These are phyloP conservation scores for Brachystomella parvula DNA, from an alignment of 1,140 invertebrate species.

Conservation along the genomic window DNA sequence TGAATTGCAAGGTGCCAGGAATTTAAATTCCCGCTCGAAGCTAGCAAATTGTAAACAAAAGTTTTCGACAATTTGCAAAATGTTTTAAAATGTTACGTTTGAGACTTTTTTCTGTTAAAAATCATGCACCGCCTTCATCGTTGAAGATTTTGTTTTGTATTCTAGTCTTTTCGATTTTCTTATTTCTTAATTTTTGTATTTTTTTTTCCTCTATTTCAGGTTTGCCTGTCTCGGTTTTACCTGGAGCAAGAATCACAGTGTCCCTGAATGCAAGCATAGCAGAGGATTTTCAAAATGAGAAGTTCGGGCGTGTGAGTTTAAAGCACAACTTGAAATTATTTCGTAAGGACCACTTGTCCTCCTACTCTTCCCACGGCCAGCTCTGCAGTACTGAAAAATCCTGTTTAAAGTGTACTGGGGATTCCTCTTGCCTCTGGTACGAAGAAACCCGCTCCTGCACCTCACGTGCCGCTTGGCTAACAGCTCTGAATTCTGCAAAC, in stretches of 20 bases:
- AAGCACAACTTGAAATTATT: slow-evolving; percentile 17
- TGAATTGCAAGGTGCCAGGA: too few relatives aligned
- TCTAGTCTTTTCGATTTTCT: too few relatives aligned
- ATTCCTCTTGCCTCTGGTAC: slow-evolving; percentile 82
- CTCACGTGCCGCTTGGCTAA: slow-evolving; percentile 31
- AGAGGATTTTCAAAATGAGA: not conserved
- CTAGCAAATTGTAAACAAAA: too few relatives aligned
- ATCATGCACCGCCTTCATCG: too few relatives aligned
- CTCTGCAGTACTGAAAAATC: slow-evolving; percentile 69
- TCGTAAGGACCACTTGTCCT: slow-evolving; percentile 27
- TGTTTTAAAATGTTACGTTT: too few relatives aligned
- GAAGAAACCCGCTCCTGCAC: slow-evolving; percentile 3
- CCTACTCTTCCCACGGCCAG: slow-evolving; percentile 43
- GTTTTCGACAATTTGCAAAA: too few relatives aligned
- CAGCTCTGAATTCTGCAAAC: not conserved
- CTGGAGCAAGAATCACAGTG: slow-evolving; percentile 41
- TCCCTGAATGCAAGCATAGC: slow-evolving; percentile 16
- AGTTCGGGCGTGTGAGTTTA: slow-evolving; percentile 23
- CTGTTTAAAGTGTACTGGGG: slow-evolving; percentile 78
- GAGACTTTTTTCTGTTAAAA: too few relatives aligned
- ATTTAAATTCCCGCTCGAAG: too few relatives aligned
- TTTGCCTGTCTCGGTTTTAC: slow-evolving; percentile 48
- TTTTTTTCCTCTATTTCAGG: too few relatives aligned
- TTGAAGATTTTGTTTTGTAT: too few relatives aligned
- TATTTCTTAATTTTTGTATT: too few relatives aligned